A percentile compares a stretch with the other conserved stretches of the same genome.
phyloP scores from a whole-genome alignment of 2,113 vertebrate species.

The Chionomys nivalis region DNA sequence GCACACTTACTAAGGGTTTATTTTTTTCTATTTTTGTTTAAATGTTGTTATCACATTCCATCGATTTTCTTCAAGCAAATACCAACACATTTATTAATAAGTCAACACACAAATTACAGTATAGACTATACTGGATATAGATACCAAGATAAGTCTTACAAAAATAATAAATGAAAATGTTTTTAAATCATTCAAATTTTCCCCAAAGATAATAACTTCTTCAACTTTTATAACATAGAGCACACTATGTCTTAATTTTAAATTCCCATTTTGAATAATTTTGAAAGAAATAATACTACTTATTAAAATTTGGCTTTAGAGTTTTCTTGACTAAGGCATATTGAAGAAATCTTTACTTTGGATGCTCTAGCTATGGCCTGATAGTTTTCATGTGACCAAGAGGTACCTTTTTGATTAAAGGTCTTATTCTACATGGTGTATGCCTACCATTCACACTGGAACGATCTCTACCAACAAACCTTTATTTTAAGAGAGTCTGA shows the following conservation, averaged over 20 bases:
- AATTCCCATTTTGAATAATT: neutral
- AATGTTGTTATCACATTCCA: neutral
- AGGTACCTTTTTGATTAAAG: neutral
- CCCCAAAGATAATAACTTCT: neutral
- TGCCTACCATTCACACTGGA: neutral
- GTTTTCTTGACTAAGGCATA: neutral
- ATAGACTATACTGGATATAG: neutral
- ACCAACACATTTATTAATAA: neutral
- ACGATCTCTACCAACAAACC: neutral
- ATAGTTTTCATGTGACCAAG: neutral
- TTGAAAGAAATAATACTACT: neutral
- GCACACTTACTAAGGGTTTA: neutral
- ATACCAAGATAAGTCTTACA: neutral
- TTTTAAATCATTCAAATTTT: neutral
- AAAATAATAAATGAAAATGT: neutral
- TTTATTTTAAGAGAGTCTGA: neutral
- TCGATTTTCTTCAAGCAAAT: neutral
- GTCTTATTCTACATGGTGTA: fast-evolving
- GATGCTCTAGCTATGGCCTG: neutral
- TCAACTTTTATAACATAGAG: neutral
- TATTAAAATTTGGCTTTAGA: neutral
- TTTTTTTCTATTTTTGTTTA: neutral
- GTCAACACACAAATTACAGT: neutral
- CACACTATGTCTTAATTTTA: neutral
- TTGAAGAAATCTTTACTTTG: neutral